phyloP scores from a whole-genome alignment of 2,888 invertebrate species.

The Acrobeloides nanus region DNA sequence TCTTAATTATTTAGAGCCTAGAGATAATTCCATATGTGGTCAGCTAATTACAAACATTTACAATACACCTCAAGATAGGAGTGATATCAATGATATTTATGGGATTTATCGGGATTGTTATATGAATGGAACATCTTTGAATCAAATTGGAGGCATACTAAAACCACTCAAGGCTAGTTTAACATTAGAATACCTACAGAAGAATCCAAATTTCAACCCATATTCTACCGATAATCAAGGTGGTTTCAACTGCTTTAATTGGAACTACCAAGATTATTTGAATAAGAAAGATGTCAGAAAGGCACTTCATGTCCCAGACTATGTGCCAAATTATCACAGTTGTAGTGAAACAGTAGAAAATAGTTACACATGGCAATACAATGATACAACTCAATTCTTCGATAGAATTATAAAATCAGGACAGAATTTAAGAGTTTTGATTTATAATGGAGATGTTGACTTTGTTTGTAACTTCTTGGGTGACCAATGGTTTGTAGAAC shows the following conservation, averaged over 20 bases:
- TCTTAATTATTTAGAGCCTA: too few species aligned
- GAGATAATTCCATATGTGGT: too few species aligned
- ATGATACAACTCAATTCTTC: conserved; percentile 32
- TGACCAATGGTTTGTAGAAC: conserved; percentile 48
- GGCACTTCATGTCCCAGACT: conserved; percentile 37
- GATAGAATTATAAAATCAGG: conserved; percentile 37
- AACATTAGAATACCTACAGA: too few species aligned
- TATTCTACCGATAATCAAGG: conserved; percentile 20
- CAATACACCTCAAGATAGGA: too few species aligned
- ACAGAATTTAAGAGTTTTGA: conserved; percentile 33
- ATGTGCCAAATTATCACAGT: conserved; percentile 24
- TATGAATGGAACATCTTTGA: conserved; percentile 19
- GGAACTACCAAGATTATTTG: conserved; percentile 9
- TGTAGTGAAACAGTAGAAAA: conserved; percentile 33
- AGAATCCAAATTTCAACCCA: conserved; percentile 11
- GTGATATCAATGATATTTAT: conserved; percentile 37
- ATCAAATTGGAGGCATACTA: conserved; percentile 9
- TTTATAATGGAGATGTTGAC: conserved; percentile 43
- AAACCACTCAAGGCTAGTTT: background rate
- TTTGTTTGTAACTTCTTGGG: conserved; percentile 40
- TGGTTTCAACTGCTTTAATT: background rate
- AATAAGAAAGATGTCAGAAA: conserved; percentile 29
- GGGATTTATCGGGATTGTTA: conserved; percentile 45
- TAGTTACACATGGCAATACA: conserved; percentile 33
- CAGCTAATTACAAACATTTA: too few species aligned